phyloP scores from a whole-genome alignment of 2,888 invertebrate species.

The Drosophila colorata region DNA sequence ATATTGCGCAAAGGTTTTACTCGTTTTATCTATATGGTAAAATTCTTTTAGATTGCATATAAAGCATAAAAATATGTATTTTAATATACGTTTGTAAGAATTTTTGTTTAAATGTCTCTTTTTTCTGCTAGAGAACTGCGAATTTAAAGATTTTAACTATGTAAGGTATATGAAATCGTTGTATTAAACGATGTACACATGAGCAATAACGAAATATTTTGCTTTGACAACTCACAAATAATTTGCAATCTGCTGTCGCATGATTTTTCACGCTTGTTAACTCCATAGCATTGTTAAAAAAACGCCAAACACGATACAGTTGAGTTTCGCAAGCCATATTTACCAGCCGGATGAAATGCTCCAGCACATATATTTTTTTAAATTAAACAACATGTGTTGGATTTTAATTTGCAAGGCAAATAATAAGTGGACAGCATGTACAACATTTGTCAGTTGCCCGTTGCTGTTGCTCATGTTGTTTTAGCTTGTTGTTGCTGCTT shows the following conservation, averaged over 20 bases:
- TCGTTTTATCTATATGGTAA: too few relatives aligned
- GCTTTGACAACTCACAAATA: conserved; percentile 44
- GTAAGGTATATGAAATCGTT: background rate
- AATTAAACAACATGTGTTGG: conserved; percentile 77
- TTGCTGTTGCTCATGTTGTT: conserved; percentile 20
- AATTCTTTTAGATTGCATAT: too few relatives aligned
- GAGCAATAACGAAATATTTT: conserved; percentile 32
- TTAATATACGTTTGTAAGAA: background rate
- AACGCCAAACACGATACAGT: conserved; percentile 11
- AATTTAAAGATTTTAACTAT: conserved; percentile 25
- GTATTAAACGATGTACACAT: background rate
- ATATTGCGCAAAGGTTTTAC: too few relatives aligned
- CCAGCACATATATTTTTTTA: conserved; percentile 45
- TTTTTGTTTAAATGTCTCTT: background rate
- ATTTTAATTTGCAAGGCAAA: conserved; percentile 75
- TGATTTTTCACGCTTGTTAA: conserved; percentile 76
- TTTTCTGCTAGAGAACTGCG: background rate
- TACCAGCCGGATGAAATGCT: conserved; percentile 13
- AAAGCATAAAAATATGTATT: too few relatives aligned
- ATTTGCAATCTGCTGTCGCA: conserved; percentile 68
- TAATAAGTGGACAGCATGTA: conserved; percentile 65
- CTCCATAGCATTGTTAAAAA: conserved; percentile 51
- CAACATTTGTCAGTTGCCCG: conserved; percentile 56
- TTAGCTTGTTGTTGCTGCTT: conserved; percentile 29
- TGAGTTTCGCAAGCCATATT: conserved; percentile 30